These are phyloP conservation scores for Eulacestoma nigropectus DNA, from an alignment of 2,113 vertebrate genomes.

Conservation along the genomic window DNA sequence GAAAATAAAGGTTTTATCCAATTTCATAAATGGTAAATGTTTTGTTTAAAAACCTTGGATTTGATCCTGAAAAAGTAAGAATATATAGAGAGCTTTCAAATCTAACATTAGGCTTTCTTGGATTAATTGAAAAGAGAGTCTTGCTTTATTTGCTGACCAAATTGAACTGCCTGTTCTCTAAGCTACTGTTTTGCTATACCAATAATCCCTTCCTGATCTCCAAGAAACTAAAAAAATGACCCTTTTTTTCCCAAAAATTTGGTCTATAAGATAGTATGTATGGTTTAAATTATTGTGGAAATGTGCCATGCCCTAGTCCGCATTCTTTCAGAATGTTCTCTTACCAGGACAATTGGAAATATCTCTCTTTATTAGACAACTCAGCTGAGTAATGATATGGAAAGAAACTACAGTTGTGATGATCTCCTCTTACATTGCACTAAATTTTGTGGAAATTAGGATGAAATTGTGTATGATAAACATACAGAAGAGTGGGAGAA, in stretches of 20 bases:
- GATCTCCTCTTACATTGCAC: background rate
- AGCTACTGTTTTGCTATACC: background rate
- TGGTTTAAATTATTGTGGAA: background rate
- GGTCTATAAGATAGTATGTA: background rate
- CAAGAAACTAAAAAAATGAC: background rate
- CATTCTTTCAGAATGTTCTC: background rate
- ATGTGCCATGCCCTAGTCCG: background rate
- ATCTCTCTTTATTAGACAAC: background rate
- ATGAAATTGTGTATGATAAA: background rate
- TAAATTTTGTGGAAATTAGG: background rate
- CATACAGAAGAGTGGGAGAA: background rate
- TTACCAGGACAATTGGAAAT: background rate
- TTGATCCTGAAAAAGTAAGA: background rate
- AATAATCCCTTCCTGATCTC: background rate
- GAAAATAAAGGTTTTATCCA: background rate
- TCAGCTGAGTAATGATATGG: background rate
- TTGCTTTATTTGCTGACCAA: background rate
- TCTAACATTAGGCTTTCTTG: background rate
- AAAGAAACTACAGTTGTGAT: background rate
- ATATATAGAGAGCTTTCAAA: background rate
- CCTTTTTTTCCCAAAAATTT: background rate
- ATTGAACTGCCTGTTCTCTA: background rate
- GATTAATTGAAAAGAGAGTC: background rate
- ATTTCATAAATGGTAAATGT: background rate
- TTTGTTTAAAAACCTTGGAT: background rate